Evolutionary conservation across 2,888 invertebrate species (phyloP).

Genomic region (Troilus luridus): DNA sequence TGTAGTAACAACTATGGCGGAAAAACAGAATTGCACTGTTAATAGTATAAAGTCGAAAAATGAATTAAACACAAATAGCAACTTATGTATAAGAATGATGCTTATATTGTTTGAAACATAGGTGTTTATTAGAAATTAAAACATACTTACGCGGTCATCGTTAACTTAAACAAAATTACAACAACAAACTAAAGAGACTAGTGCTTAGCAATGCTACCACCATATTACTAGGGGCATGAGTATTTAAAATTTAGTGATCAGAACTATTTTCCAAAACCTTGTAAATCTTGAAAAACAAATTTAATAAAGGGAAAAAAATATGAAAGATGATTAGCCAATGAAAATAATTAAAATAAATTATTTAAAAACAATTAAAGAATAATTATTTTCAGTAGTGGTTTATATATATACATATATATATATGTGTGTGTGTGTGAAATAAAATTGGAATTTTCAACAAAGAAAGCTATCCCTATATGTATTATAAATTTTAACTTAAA

Average conservation of each 20-base stretch:
- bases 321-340: neutral
- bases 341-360: neutral
- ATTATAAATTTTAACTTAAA: neutral
- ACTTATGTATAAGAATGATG: neutral
- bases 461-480: neutral
- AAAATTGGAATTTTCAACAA: neutral
- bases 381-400: neutral
- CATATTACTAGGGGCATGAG: constrained; percentile 24
- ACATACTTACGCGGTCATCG: constrained; percentile 35
- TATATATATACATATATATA: neutral
- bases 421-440: neutral
- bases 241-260: constrained; percentile 40
- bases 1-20: constrained; percentile 57
- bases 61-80: neutral
- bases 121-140: neutral
- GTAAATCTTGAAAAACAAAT: neutral
- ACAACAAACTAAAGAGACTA: constrained; percentile 47
- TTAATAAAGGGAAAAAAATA: neutral
- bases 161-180: constrained; percentile 50
- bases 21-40: constrained; percentile 38
- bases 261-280: constrained; percentile 30
- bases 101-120: neutral
- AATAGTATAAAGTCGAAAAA: neutral
- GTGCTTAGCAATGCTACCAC: constrained; percentile 47
- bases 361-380: neutral